Conservation (phyloP, 2,113 vertebrate species). For the Boulengeromyrus knoepffleri region DNA sequence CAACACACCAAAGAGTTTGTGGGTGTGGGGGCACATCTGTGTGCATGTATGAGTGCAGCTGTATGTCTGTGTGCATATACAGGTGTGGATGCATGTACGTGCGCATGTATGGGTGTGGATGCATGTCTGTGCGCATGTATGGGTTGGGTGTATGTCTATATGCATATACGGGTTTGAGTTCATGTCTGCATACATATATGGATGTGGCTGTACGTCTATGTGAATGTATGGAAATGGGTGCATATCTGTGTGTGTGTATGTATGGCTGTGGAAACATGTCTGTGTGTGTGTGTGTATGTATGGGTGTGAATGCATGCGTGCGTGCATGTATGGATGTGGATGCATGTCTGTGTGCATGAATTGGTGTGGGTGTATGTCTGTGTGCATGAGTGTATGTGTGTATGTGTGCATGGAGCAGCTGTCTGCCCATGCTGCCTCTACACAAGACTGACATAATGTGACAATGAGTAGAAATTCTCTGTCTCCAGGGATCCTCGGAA, state of each 20-base stretch:
- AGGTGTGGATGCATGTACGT: background rate
- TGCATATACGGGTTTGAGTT: background rate
- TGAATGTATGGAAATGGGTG: background rate
- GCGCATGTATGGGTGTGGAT: no score
- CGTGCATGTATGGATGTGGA: background rate
- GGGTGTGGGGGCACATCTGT: background rate
- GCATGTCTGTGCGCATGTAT: background rate
- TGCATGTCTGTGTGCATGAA: background rate
- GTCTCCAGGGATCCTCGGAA: conserved; percentile 30
- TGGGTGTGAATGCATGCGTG: background rate
- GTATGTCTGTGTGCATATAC: background rate
- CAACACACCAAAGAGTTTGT: background rate
- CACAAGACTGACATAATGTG: conserved; percentile 23
- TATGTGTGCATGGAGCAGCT: background rate
- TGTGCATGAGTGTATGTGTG: no score
- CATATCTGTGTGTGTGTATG: background rate
- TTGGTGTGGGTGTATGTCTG: background rate
- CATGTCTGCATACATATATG: background rate
- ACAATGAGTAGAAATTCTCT: conserved; percentile 18
- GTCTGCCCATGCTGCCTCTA: background rate
- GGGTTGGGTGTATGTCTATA: no score
- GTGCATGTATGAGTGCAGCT: background rate
- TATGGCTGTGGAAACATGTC: background rate
- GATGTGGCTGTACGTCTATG: background rate
- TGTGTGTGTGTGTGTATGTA: background rate